These are phyloP conservation scores for Nomada goodeniana DNA, from an alignment of 2,888 invertebrate species.

Conservation along the genomic window DNA sequence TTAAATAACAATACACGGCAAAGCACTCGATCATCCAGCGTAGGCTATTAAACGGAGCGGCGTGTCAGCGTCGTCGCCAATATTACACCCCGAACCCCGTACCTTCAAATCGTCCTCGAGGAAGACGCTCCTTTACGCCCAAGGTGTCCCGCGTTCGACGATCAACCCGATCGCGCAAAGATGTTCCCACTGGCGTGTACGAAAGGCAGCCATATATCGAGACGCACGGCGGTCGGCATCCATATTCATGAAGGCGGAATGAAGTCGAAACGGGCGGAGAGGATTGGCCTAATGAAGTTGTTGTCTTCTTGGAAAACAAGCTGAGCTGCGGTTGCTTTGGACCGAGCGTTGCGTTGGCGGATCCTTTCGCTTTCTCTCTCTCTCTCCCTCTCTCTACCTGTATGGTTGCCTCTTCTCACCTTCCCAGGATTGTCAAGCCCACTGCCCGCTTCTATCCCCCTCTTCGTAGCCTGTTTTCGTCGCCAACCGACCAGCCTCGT, in stretches of 20 bases:
- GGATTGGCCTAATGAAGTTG: constrained; percentile 83
- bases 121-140: constrained; percentile 18
- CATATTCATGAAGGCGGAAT: constrained; percentile 81
- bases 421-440: constrained; percentile 4
- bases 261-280: constrained; percentile 79
- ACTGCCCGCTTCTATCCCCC: constrained; percentile 42
- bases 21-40: no score
- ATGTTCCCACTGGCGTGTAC: constrained; percentile 52
- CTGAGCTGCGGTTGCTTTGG: constrained; percentile 76
- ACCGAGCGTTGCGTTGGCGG: constrained; percentile 56
- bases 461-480: constrained; percentile 16
- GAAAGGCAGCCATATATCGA: constrained; percentile 59
- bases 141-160: constrained; percentile 49
- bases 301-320: constrained; percentile 82
- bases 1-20: no score
- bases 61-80: not conserved
- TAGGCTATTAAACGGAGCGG: no score
- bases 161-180: constrained; percentile 46
- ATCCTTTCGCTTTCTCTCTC: constrained; percentile 67
- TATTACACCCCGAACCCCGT: not conserved
- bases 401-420: constrained; percentile 1
- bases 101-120: not conserved
- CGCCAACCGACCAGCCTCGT: constrained; percentile 35
- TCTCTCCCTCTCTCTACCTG: not conserved
- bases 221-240: constrained; percentile 65